Percentiles rank a stretch among this genome's conserved stretches.
phyloP scores from a whole-genome alignment of 2,797 vertebrate species.

The Falco novaeseelandiae region DNA sequence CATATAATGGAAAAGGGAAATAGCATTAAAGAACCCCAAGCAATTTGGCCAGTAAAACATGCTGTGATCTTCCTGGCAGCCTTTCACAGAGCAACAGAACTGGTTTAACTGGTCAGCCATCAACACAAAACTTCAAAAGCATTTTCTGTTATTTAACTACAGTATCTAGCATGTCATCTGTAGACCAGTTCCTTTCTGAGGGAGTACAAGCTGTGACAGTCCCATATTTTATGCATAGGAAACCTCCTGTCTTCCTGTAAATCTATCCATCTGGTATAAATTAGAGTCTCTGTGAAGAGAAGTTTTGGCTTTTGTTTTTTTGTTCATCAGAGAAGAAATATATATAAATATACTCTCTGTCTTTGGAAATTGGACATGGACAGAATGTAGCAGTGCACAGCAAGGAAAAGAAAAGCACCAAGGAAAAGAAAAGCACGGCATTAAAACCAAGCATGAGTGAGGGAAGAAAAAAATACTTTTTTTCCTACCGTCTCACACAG shows the following conservation, averaged over 20 bases:
- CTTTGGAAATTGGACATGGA: neutral
- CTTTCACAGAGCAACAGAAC: neutral
- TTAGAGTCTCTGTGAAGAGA: neutral
- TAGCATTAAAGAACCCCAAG: neutral
- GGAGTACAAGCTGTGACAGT: neutral
- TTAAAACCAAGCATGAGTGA: neutral
- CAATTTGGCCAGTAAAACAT: neutral
- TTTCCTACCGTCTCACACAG: neutral
- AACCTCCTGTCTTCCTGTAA: neutral
- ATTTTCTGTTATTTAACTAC: neutral
- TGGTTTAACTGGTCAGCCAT: neutral
- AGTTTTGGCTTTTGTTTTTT: neutral
- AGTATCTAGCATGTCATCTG: neutral
- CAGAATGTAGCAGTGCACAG: neutral
- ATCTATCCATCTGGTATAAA: slow-evolving; percentile 34
- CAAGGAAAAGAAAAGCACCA: neutral
- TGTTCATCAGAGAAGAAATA: neutral
- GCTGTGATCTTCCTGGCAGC: neutral
- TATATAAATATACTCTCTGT: neutral
- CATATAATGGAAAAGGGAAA: neutral
- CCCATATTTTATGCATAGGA: slow-evolving; percentile 21
- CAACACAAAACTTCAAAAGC: neutral
- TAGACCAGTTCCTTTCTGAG: neutral
- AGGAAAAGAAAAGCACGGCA: neutral
- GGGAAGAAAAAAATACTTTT: neutral